Base-by-base conservation (phyloP, 2,113 vertebrate species). In the Bubalus kerabau region DNA sequence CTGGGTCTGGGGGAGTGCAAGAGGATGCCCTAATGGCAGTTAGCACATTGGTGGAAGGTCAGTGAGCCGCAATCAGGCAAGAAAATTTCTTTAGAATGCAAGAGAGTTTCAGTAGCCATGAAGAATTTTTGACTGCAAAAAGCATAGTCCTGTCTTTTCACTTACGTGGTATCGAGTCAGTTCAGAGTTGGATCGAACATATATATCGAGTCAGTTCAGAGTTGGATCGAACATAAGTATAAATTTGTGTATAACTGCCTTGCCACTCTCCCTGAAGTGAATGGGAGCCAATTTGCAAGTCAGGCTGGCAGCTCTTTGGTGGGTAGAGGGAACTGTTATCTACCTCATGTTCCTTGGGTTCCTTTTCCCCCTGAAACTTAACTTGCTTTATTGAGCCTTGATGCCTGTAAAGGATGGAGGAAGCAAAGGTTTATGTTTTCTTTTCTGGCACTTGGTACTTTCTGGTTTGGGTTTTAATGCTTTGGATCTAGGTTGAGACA, bases 21-120 rank as follows among this genome's bases (percentile, higher is more conserved):
- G 99, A 99, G 97, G 99, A 99, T 2, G 99, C 99, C 2, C 98
- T 99, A 48, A 99, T 99, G 99, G 99, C 99, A 1, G 99, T 99
- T 95, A 99, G 99, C 98, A 99, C 99, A 7, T 98, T 99, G 95
- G 99, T 99, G 3, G 99, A 99, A 99, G 99, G 99, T 99, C 43
- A 86, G 99, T 92, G 3, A 80, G 48, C 46, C 1, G 0, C 15
- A 21, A 1, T 16, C 2, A 3, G 52, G 9, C 76, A 80, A 60
- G 40, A 43, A 16, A 4, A 40, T 67, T 3, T 85, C 5, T 7
- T 57, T 0, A 16, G 6, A 80, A 17, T 40, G 82, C 24, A 12
- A 7, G 16, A 26, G 12, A 26, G 7, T 94, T 90, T 30, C 14
- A 12, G 5, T 36, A 54, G 78, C 50, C 30, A 13, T 56, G n/a